Conservation (phyloP, 2,113 vertebrate genomes). For the Chaenogobius annularis region DNA sequence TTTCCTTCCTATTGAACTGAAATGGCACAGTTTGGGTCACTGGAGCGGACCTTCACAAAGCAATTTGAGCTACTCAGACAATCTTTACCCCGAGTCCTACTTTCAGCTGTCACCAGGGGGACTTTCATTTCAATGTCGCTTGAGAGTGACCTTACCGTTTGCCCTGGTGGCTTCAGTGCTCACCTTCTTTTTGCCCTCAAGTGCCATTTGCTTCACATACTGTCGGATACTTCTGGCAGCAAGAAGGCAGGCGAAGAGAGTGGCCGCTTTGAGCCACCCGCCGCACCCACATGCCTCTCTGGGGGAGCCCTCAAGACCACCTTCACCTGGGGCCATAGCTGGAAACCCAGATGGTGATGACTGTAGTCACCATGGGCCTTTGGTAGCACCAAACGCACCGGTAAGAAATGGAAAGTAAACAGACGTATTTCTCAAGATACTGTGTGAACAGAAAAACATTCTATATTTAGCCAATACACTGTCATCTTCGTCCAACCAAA, state of each 20-base stretch:
- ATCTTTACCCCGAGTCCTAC: slow-evolving; percentile 60
- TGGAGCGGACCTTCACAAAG: slow-evolving; percentile 26
- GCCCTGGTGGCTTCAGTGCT: slow-evolving; percentile 90
- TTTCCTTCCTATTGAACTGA: slow-evolving; percentile 93
- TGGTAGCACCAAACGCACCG: slow-evolving; percentile 60
- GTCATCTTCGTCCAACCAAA: too few species aligned
- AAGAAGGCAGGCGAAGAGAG: slow-evolving; percentile 87
- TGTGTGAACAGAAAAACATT: not conserved
- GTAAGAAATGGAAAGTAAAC: slow-evolving; percentile 48
- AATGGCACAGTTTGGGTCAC: slow-evolving; percentile 87
- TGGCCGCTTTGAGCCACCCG: slow-evolving; percentile 85
- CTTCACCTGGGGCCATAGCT: slow-evolving; percentile 54
- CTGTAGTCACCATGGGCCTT: slow-evolving; percentile 71
- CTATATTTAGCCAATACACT: too few species aligned
- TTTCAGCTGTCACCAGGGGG: slow-evolving; percentile 60
- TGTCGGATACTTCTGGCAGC: slow-evolving; percentile 91
- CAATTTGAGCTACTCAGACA: slow-evolving; percentile 58
- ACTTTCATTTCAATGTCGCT: slow-evolving; percentile 83
- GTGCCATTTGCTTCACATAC: slow-evolving; percentile 96
- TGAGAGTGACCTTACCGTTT: slow-evolving; percentile 89
- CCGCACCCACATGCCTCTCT: slow-evolving; percentile 71
- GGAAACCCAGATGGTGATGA: slow-evolving; percentile 64
- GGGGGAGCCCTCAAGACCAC: slow-evolving; percentile 76
- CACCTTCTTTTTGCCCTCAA: slow-evolving; percentile 93
- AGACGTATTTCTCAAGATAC: not conserved